A percentile compares a stretch with the other conserved stretches of the same genome.
These are phyloP conservation scores for Agrochola macilenta DNA, from an alignment of 2,888 invertebrate genomes.

Conservation along the genomic window DNA sequence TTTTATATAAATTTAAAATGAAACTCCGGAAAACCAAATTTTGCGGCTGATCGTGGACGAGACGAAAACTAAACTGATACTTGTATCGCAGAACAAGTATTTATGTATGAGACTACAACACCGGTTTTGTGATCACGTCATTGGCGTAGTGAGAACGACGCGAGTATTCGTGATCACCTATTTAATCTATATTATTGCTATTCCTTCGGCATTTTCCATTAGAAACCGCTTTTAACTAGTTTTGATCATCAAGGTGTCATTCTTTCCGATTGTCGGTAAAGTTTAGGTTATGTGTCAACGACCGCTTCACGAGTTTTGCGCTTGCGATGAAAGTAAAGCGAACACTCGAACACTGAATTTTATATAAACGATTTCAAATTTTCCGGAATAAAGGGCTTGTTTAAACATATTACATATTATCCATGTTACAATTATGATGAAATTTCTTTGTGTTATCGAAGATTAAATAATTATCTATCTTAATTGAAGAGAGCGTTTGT, in stretches of 20 bases:
- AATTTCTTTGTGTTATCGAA: no score
- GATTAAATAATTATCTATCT: no score
- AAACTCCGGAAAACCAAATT: slow-evolving; percentile 80
- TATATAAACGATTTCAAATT: not conserved
- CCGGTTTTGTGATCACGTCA: slow-evolving; percentile 71
- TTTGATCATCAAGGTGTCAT: slow-evolving; percentile 32
- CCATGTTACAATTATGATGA: no score
- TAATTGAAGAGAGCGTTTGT: not conserved
- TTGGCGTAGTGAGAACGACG: slow-evolving; percentile 34
- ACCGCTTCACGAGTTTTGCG: slow-evolving; percentile 32
- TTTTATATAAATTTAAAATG: slow-evolving; percentile 78
- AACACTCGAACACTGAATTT: not conserved
- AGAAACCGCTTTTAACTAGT: slow-evolving; percentile 58
- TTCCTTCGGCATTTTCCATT: slow-evolving; percentile 67
- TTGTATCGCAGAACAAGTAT: slow-evolving; percentile 69
- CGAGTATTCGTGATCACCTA: slow-evolving; percentile 61
- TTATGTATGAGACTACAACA: slow-evolving; percentile 73
- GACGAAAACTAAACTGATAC: slow-evolving; percentile 76
- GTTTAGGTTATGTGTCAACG: slow-evolving; percentile 50
- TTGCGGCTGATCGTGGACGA: slow-evolving; percentile 77
- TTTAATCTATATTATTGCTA: slow-evolving; percentile 53
- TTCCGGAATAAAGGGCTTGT: not conserved
- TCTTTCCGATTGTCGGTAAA: slow-evolving; percentile 33
- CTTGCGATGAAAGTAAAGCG: slow-evolving; percentile 40
- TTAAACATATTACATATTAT: no score